Conservation (phyloP, 2,888 invertebrate genomes). For the Drosophila hamatofila region DNA sequence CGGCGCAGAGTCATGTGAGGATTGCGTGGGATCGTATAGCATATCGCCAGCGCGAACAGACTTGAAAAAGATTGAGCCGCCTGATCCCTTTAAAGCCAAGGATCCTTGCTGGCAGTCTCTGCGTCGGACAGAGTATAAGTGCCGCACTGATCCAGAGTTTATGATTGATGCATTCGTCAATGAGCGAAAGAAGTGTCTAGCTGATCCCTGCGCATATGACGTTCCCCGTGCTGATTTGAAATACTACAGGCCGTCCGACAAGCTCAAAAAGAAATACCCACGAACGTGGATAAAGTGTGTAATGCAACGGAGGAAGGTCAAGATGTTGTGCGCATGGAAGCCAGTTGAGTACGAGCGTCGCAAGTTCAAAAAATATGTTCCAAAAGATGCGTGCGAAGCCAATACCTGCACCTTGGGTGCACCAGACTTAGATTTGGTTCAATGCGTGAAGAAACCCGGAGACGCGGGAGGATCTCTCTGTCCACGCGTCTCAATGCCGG, state of each 20-base stretch:
- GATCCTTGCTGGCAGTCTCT: slow-evolving; percentile 63
- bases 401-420: not conserved
- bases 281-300: slow-evolving; percentile 68
- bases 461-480: slow-evolving; percentile 14
- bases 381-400: not conserved
- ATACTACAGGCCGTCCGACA: slow-evolving; percentile 56
- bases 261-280: slow-evolving; percentile 47
- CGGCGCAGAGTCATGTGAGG: slow-evolving; percentile 45
- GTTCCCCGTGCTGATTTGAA: slow-evolving; percentile 35
- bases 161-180: slow-evolving; percentile 44
- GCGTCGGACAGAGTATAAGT: slow-evolving; percentile 66
- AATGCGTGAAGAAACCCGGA: not conserved
- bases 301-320: slow-evolving; percentile 41
- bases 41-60: not conserved
- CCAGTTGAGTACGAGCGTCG: slow-evolving; percentile 22
- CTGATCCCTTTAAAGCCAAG: slow-evolving; percentile 24
- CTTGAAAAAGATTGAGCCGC: slow-evolving; percentile 12
- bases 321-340: slow-evolving; percentile 34
- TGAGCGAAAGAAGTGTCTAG: slow-evolving; percentile 30
- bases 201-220: slow-evolving; percentile 25
- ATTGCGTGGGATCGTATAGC: slow-evolving; percentile 33
- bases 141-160: slow-evolving; percentile 66
- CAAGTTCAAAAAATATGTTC: not conserved
- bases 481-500: slow-evolving; percentile 41
- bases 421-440: slow-evolving; percentile 9